A percentile compares a stretch with the other conserved stretches of the same genome.
Evolutionary conservation across 1,140 invertebrate species (phyloP).

Genomic region (Chironomus striatipennis): DNA sequence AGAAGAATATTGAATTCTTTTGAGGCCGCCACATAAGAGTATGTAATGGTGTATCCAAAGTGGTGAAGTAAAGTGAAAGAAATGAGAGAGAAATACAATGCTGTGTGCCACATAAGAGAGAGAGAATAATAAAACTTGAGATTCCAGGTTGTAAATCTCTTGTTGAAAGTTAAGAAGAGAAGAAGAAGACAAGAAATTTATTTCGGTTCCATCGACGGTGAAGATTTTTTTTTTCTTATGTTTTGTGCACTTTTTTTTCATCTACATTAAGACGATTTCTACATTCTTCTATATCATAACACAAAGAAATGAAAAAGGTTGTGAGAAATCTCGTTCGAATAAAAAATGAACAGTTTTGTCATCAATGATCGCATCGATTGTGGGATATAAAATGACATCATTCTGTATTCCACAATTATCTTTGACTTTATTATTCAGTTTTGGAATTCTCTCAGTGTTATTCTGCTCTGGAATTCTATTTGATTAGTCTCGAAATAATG

Average conservation of each 20-base stretch:
- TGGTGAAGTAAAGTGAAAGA: background rate
- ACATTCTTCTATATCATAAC: no score
- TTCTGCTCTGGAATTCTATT: no score
- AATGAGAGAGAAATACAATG: background rate
- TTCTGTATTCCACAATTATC: background rate
- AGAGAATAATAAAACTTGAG: background rate
- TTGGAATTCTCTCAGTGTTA: no score
- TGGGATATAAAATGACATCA: constrained; percentile 3
- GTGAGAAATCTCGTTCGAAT: no score
- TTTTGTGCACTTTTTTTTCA: background rate
- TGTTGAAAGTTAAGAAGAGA: background rate
- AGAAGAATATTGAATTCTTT: no score
- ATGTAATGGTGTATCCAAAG: no score
- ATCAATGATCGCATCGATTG: background rate
- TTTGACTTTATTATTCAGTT: background rate
- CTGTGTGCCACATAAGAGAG: background rate
- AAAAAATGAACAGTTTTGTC: no score
- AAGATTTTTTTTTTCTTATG: background rate
- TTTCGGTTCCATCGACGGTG: background rate
- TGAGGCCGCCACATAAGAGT: no score
- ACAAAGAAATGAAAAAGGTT: no score
- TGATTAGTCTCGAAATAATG: no score
- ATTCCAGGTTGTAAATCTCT: constrained; percentile 7
- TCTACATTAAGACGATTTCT: background rate
- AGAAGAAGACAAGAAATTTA: background rate